These are phyloP conservation scores for Drosophila colorata DNA, from an alignment of 2,888 invertebrate genomes.

Conservation along the genomic window DNA sequence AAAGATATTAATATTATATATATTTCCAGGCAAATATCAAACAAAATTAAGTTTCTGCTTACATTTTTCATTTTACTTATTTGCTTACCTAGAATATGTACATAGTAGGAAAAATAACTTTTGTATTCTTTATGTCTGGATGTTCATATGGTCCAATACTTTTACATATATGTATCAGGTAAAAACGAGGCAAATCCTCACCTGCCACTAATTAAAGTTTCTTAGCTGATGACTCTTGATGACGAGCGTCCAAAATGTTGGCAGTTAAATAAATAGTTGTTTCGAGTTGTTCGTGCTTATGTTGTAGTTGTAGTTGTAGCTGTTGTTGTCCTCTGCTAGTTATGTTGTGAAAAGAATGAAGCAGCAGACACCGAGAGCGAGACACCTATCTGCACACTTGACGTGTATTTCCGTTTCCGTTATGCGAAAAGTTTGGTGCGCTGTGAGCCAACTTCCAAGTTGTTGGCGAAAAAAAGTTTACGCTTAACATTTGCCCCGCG, in stretches of 20 bases:
- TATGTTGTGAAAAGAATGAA: slow-evolving; percentile 45
- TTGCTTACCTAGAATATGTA: too few relatives aligned
- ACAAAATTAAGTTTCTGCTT: too few relatives aligned
- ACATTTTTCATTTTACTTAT: too few relatives aligned
- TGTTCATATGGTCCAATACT: not conserved
- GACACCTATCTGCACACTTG: slow-evolving; percentile 75
- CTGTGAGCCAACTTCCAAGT: slow-evolving; percentile 56
- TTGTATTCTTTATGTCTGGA: not conserved
- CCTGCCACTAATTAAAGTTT: slow-evolving; percentile 67
- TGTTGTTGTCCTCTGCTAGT: slow-evolving; percentile 32
- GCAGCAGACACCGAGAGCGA: slow-evolving; percentile 20
- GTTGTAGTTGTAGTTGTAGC: slow-evolving; percentile 19
- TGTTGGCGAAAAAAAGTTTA: slow-evolving; percentile 60
- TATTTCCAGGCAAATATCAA: too few relatives aligned
- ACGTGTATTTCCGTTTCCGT: slow-evolving; percentile 80
- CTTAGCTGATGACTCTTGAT: slow-evolving; percentile 57
- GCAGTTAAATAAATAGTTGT: slow-evolving; percentile 74
- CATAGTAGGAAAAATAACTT: too few relatives aligned
- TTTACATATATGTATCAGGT: slow-evolving; percentile 18
- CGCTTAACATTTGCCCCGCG: slow-evolving; percentile 73
- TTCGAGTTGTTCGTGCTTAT: slow-evolving; percentile 34
- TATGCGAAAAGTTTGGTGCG: slow-evolving; percentile 74
- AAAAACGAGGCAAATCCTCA: slow-evolving; percentile 37
- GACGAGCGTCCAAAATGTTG: slow-evolving; percentile 52
- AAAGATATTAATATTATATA: too few relatives aligned